Evolutionary conservation across 2,797 vertebrate species (phyloP), one percentile per base, ranked within the genome.

Genomic region (Kryptopterus vitreolus): DNA sequence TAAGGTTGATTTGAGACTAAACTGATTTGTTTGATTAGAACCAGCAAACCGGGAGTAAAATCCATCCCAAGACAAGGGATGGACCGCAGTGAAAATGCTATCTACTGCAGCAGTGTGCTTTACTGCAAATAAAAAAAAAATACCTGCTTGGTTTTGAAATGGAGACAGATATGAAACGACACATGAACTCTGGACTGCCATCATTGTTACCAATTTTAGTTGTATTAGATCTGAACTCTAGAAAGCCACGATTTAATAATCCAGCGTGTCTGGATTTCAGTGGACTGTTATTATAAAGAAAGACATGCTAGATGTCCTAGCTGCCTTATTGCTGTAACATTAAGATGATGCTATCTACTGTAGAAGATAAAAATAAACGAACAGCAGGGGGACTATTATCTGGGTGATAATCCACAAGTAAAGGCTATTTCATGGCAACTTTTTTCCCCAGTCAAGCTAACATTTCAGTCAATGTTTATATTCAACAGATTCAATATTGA

Each of bases 401-500:
- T 43, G 22, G 35, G 33, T 66, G 63, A 33, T n/a, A 66, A 66
- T 3, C n/a, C 35, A 43, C 63, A 66, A 43, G n/a, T 66, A 43
- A 38, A 43, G 62, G 20, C 33, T 20, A 38, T n/a, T 63, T 65
- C 31, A 65, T 20, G 12, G 33, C 20, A 66, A 43, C 63, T 2
- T 4, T 35, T 63, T 63, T n/a, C n/a, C n/a, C n/a, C 43, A 66
- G 62, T 66, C 63, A 66, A n/a, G 13, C 10, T 66, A 43, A 53
- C 52, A 53, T 53, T 53, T 53, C 7, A 53, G 20, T 2, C 20
- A 53, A 66, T 2, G 1, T 43, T 66, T 66, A 35, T 9, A 62
- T 62, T 38, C 62, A 22, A 65, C 35, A 35, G 62, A 38, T 65
- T 38, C 62, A 38, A 65, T 63, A 63, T 63, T 63, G 18, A 11